Base-by-base conservation (phyloP, 64 coral and sea anemone species). In the Exaiptasia diaphana region DNA sequence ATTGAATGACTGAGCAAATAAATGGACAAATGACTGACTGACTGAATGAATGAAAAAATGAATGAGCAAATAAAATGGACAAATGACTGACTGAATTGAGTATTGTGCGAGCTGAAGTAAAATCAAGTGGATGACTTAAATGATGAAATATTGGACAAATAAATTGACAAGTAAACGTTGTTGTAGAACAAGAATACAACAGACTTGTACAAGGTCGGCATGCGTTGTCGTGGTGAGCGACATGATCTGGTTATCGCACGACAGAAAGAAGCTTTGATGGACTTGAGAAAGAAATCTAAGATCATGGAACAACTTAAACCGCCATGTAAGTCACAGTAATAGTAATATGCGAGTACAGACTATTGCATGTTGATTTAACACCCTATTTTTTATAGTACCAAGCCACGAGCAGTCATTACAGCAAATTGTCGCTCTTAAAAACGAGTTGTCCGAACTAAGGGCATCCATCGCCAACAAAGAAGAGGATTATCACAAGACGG, bases 331-430 rank as follows among this genome's bases (percentile, higher is more conserved):
- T 93, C 11, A 8, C 33, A 11, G 37, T 25, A 53, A 34, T 42
- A 55, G 9, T 5, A 17, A 0, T 6, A 25, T 8, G 38, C 23
- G 35, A 3, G 10, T 27, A 2, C n/a, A 1, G 5, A 5, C 20
- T 4, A 15, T 46, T 46, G 43, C 6, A 46, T 15, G 5, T 46
- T 46, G 43, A 7, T 46, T 15, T 32, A 3, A 29, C 22, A 15
- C 40, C 18, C 21, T 41, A 12, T 54, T 77, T 1, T 37, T 13
- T 28, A 13, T 34, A 96, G 93, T 96, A 50, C 93, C 87, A 13
- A 90, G 62, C 67, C 93, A 90, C 64, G 93, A 96, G 24, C 93
- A 96, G 43, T 88, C 93, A 1, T 21, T 96, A 61, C 93, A 96
- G 30, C 93, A 96, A 64, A 90, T 96, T 31, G 76, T 86, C 1